A percentile compares a stretch with the other conserved stretches of the same genome.
Conservation (phyloP, 2,113 vertebrate genomes). For the Pseudorectes ferrugineus region DNA sequence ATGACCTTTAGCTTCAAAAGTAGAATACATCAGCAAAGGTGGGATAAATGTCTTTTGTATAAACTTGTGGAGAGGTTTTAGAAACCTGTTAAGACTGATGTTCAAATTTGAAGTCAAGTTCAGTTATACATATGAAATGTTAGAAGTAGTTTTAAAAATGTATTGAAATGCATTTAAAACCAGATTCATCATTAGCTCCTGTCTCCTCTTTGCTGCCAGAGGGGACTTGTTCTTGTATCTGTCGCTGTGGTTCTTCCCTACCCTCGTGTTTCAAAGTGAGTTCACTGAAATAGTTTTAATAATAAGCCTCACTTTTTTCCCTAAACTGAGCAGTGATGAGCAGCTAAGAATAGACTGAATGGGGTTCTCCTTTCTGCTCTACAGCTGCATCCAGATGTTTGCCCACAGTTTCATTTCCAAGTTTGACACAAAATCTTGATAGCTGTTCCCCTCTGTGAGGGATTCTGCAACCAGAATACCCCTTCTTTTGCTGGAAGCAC, state of each 20-base stretch:
- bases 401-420: background rate
- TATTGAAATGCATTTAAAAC: background rate
- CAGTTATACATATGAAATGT: background rate
- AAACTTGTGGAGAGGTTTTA: background rate
- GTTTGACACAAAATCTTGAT: background rate
- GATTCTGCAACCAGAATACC: background rate
- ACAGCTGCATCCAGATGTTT: background rate
- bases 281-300: background rate
- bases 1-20: background rate
- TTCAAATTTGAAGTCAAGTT: background rate
- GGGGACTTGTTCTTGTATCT: background rate
- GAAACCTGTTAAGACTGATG: background rate
- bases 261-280: background rate
- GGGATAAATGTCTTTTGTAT: background rate
- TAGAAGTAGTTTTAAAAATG: background rate
- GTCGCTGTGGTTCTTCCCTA: background rate
- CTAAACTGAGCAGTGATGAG: background rate
- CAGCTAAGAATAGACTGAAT: background rate
- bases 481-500: background rate
- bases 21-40: background rate
- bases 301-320: background rate
- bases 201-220: background rate
- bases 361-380: background rate
- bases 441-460: background rate
- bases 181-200: background rate